Evolutionary conservation across 2,113 vertebrate species (phyloP), one percentile per base, ranked within the genome.

Genomic region (Scortum barcoo): DNA sequence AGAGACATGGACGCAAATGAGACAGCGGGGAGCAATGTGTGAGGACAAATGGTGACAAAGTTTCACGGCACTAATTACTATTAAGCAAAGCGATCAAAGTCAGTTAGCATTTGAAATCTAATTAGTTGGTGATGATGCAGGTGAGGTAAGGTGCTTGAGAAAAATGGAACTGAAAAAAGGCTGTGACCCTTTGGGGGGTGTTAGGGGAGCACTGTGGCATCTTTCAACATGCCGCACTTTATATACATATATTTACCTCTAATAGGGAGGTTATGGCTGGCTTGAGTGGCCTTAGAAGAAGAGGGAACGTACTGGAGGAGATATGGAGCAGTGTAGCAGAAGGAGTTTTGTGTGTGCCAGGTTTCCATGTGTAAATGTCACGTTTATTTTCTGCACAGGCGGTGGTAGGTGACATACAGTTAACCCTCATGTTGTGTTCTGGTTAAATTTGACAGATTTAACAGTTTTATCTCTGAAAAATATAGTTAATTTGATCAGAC

Each of bases 11-110:
- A 76, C 57, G 83, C 60, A 36, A 77, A 87, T 85, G 81, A 86
- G 67, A 81, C 78, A 61, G 81, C 16, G 11, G 83, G 83, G 63
- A 81, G 57, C 19, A 44, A 83, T 56, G 50, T 46, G 36, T 22
- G 40, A 60, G 33, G 48, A 70, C 44, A 75, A 77, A 75, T 28
- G 38, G 81, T 75, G 81, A 78, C 16, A 56, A 58, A 54, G 73
- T 88, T 87, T 71, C 53, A 71, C 56, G 2, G 61, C 66, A 48
- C 75, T 87, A 76, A 85, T 89, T 88, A 77, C 33, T 65, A 69
- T 67, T 57, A 81, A 76, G 67, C 38, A 72, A 67, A 72, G 24
- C 51, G 36, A 83, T 88, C 42, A 87, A 72, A 71, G 77, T 51
- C 76, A 51, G 57, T 76, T 70, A 65, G 73, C 71, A 80, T 63